Base-by-base conservation (phyloP, 2,113 vertebrate species). In the Gopherus flavomarginatus region DNA sequence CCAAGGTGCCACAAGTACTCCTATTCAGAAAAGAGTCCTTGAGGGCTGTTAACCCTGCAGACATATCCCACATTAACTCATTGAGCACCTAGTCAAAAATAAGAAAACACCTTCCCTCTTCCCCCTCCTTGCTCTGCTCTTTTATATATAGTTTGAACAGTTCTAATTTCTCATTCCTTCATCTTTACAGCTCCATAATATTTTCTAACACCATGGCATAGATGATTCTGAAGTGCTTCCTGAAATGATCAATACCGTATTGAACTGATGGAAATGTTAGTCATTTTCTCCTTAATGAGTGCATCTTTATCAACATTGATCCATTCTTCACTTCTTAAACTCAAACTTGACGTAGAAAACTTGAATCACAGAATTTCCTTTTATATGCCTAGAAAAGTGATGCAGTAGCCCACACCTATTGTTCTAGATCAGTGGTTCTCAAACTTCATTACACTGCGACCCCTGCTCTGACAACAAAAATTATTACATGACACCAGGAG, bases 121-220 rank as follows among this genome's bases (percentile, higher is more conserved):
- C 42, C 9, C 42, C 11, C 42, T 90, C 4, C 42, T 59, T 92
- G 2, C 49, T 53, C 69, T 83, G 38, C 6, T 1, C 38, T 44
- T 77, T 31, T 72, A 5, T 57, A 12, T 69, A 72, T 31, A 1
- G 5, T 49, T 38, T 0, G 0, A n/a, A 42, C 44, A 42, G 1
- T 44, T 89, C 19, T n/a, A 12, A 22, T 42, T 86, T 86, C 69
- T 12, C 5, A 8, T 19, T 1, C 65, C 44, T 5, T 31, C 35
- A 65, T 77, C 38, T 13, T 27, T 77, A 44, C 24, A 26, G 42
- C 42, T 77, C 24, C 42, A 44, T 24, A 26, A 6, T 26, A 27
- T 44, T 44, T 26, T 77, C 5, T 26, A 42, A 44, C 65, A 69
- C 35, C 42, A 22, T 44, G 19, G 65, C 65, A 38, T 69, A n/a